These are phyloP conservation scores for Plectrocnemia conspersa DNA, from an alignment of 1,140 invertebrate species.

Conservation along the genomic window DNA sequence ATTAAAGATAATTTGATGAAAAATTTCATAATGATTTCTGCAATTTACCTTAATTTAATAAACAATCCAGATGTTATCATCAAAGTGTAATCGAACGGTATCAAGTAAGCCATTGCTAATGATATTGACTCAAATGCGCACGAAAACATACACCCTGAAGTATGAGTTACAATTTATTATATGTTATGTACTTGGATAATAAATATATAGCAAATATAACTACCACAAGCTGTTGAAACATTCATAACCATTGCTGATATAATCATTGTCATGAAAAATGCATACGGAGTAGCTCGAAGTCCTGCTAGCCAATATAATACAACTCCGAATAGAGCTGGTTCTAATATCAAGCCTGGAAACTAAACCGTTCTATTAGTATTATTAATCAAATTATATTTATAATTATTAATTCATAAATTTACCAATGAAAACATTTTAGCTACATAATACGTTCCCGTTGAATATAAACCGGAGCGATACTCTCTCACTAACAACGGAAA, in stretches of 20 bases:
- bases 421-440: slow-evolving; percentile 73
- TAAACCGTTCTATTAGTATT: slow-evolving; percentile 39
- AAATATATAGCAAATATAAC: slow-evolving; percentile 36
- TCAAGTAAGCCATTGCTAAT: slow-evolving; percentile 74
- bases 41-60: slow-evolving; percentile 68
- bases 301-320: slow-evolving; percentile 78
- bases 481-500: slow-evolving; percentile 74
- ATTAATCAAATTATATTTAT: no score
- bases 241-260: slow-evolving; percentile 71
- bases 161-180: slow-evolving; percentile 31
- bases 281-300: slow-evolving; percentile 58
- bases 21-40: slow-evolving; percentile 1
- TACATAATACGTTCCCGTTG: slow-evolving; percentile 67
- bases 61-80: slow-evolving; percentile 86
- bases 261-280: slow-evolving; percentile 64
- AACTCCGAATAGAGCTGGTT: slow-evolving; percentile 69
- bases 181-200: slow-evolving; percentile 1
- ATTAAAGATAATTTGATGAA: slow-evolving; percentile 3
- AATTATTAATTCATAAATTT: slow-evolving; percentile 39
- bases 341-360: slow-evolving; percentile 73
- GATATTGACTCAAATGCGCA: slow-evolving; percentile 75
- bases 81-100: slow-evolving; percentile 81
- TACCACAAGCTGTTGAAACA: slow-evolving; percentile 78
- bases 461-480: slow-evolving; percentile 70
- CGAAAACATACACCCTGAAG: slow-evolving; percentile 79